These are phyloP conservation scores for Macroramphosus scolopax DNA, from an alignment of 2,797 vertebrate species.

Conservation along the genomic window DNA sequence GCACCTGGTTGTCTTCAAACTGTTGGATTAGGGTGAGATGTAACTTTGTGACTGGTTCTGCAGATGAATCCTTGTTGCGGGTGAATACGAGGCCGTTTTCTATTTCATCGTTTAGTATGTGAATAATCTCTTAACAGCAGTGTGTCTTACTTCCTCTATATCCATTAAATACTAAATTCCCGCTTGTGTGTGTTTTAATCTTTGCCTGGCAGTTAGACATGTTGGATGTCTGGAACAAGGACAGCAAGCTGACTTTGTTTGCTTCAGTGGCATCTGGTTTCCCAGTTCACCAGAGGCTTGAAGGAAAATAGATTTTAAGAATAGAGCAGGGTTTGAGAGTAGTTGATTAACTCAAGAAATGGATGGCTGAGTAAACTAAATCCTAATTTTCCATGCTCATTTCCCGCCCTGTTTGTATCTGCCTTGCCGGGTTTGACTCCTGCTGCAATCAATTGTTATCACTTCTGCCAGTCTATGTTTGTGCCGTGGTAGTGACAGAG, in stretches of 20 bases:
- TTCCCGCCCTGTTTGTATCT: constrained; percentile 28
- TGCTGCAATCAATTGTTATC: constrained; percentile 11
- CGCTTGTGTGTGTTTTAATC: constrained; percentile 3
- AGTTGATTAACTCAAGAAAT: constrained; percentile 21
- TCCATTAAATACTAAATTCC: constrained; percentile 2
- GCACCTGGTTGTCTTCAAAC: constrained; percentile 34
- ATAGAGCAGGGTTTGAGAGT: constrained; percentile 5
- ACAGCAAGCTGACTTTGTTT: constrained; percentile 15
- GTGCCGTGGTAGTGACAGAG: not conserved
- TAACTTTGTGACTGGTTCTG: too few relatives aligned
- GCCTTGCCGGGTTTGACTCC: constrained; percentile 23
- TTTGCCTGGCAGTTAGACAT: constrained; percentile 17
- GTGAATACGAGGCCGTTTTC: constrained; percentile 7
- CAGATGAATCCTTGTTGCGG: too few relatives aligned
- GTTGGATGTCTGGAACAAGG: constrained; percentile 29
- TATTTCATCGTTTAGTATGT: constrained; percentile 7
- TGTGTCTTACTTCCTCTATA: constrained; percentile 1
- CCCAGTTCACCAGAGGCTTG: constrained; percentile 40
- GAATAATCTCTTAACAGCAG: constrained; percentile 17
- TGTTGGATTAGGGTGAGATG: constrained; percentile 15
- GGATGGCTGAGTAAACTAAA: constrained; percentile 26
- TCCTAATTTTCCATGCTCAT: constrained; percentile 9
- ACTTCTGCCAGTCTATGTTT: constrained; percentile 8
- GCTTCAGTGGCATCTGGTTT: constrained; percentile 43
- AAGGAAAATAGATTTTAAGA: constrained; percentile 44